Base-by-base conservation (phyloP, 2,888 invertebrate species). In the Clitarchus hookeri region DNA sequence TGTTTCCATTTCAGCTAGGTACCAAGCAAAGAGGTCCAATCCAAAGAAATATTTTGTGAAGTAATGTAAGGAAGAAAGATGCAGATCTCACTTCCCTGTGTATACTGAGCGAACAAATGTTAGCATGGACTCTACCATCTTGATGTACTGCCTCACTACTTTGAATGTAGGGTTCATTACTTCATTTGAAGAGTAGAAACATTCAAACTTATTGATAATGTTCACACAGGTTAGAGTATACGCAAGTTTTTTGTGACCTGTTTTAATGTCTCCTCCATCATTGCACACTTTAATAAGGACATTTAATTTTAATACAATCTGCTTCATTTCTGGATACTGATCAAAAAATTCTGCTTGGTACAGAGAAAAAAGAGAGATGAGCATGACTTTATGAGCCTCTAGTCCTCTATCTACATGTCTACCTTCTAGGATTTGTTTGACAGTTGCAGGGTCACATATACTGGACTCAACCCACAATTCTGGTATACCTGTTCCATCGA, bases 101-200 rank as follows among this genome's bases (percentile, higher is more conserved):
- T 27, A 9, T 44, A 82, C 82, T 36, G 82, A 82, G 82, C 23
- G 1, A 6, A 82, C 82, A 82, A 82, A 82, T 82, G 27, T 19
- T 82, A 82, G 82, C 27, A 82, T 36, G 19, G 80, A 80, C 80
- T 80, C 26, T 36, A 80, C 36, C 80, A 80, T 80, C 36, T 80
- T 80, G 12, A 26, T 82, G 44, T 82, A 82, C 27, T 82, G 82
- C 82, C 82, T 36, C 44, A 82, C 3, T 27, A 82, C 44, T 27
- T 8, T 82, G 6, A 82, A 82, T 13, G 82, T 82, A 82, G 82
- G 11, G 36, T 44, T 82, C 27, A 44, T 82, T 4, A 26, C 36
- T 36, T 27, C 27, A 27, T 82, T 82, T 36, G 44, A 82, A 26
- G 82, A 82, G 82, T 27, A 2, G 23, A 82, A 82, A 13, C 19